Evolutionary conservation across 1,140 invertebrate genomes (phyloP).

Genomic region (Calliphora vicina): DNA sequence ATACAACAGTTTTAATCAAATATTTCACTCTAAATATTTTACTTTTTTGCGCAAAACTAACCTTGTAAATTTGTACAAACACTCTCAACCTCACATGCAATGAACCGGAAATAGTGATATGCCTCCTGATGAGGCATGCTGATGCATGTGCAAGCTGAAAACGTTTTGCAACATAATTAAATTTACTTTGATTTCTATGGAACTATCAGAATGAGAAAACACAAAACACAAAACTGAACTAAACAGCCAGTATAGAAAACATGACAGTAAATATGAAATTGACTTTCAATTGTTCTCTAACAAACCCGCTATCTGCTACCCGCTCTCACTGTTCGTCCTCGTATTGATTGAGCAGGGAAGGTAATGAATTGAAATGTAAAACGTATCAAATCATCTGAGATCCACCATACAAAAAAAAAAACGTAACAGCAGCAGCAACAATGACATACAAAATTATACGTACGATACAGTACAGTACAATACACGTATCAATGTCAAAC

Average conservation of each 20-base stretch:
- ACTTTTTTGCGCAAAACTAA: neutral
- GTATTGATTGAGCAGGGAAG: neutral
- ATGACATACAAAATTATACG: neutral
- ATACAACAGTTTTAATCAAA: no score
- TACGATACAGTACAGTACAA: neutral
- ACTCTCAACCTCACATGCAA: neutral
- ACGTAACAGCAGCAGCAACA: neutral
- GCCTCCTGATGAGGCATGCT: neutral
- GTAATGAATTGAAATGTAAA: neutral
- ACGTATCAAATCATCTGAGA: neutral
- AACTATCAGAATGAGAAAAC: neutral
- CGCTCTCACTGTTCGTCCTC: neutral
- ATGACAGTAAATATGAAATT: neutral
- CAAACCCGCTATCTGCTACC: neutral
- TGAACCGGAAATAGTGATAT: neutral
- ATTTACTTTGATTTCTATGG: neutral
- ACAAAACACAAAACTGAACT: neutral
- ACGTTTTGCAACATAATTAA: neutral
- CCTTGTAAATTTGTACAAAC: neutral
- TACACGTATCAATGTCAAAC: constrained; percentile 6
- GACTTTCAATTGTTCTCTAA: neutral
- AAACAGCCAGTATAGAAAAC: neutral
- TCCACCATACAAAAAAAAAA: no score
- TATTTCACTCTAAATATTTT: no score
- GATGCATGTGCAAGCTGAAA: neutral